These are phyloP conservation scores for Ricordea florida DNA, from an alignment of 92 coral and sea anemone genomes.

Conservation along the genomic window DNA sequence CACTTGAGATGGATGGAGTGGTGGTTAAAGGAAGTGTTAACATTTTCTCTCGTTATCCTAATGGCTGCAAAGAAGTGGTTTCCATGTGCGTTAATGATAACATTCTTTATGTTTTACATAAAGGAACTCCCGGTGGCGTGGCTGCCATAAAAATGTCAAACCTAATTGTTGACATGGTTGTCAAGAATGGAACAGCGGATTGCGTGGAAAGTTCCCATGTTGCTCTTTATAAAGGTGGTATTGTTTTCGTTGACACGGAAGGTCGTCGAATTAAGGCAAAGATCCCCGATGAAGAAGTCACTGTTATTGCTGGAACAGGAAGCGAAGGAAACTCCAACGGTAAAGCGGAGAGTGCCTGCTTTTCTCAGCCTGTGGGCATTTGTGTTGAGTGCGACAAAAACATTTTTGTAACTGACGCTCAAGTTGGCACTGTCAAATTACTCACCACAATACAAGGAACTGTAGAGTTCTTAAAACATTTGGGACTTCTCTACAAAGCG, in stretches of 20 bases:
- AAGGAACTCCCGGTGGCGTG: slow-evolving; percentile 26
- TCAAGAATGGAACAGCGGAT: slow-evolving; percentile 13
- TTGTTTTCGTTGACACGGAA: slow-evolving; percentile 15
- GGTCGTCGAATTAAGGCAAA: slow-evolving; percentile 16
- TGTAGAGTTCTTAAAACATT: slow-evolving; percentile 36
- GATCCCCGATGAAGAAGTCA: slow-evolving; percentile 18
- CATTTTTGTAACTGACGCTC: slow-evolving; percentile 49
- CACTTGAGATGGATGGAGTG: slow-evolving; percentile 36
- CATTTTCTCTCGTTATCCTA: slow-evolving; percentile 5
- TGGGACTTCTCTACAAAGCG: slow-evolving; percentile 50
- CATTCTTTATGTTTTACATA: slow-evolving; percentile 13
- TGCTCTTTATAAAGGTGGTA: slow-evolving; percentile 17
- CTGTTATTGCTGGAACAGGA: slow-evolving; percentile 43
- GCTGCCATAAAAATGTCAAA: slow-evolving; percentile 4
- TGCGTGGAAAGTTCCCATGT: slow-evolving; percentile 28
- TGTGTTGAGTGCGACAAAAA: slow-evolving; percentile 53
- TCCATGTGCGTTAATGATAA: slow-evolving; percentile 12
- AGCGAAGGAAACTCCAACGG: slow-evolving; percentile 52
- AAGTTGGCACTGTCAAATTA: slow-evolving; percentile 43
- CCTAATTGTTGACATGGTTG: slow-evolving; percentile 17
- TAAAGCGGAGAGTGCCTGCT: slow-evolving; percentile 35
- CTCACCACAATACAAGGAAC: slow-evolving; percentile 32
- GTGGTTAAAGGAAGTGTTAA: neutral
- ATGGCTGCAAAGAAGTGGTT: slow-evolving; percentile 30
- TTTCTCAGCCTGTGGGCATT: slow-evolving; percentile 68